Base-by-base conservation (phyloP, 2,113 vertebrate species). In the Atherinomorus stipes region DNA sequence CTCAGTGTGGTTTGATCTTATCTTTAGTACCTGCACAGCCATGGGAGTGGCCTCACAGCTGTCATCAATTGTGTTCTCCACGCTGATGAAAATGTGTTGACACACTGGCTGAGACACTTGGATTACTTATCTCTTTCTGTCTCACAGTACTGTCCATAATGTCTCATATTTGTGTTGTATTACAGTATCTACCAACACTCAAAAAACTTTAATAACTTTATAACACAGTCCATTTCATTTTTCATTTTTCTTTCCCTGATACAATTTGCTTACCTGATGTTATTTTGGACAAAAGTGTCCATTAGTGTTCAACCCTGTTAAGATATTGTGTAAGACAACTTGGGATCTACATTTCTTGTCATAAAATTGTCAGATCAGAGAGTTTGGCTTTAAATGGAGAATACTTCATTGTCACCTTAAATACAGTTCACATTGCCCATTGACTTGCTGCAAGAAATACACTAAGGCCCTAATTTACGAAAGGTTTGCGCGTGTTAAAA, bases 31-130 rank as follows among this genome's bases (percentile, higher is more conserved):
- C 63, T 64, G 54, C 52, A 64, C 71, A 66, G 51, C 54, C 49
- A 44, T 64, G 81, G n/a, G 75, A 63, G 15, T 7, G 65, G 75
- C 42, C 68, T 59, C 54, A 42, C 2, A 0, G 40, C 61, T 76
- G 64, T 77, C 76, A 70, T 34, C 77, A 62, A 38, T 42, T 28
- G 40, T 0, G 0, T 76, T 59, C 13, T 21, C 7, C 59, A 52
- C 56, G 16, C 40, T 80, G 63, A 92, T 90, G 88, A 88, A 85
- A 85, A 87, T 62, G 87, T 88, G 88, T 71, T 84, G 89, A 88
- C 87, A 78, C 3, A 40, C 18, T 60, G 38, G 71, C 64, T 28
- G 31, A 49, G 44, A 49, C 78, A 59, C 71, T 78, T 76, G 83
- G 54, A 85, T 76, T 87, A 71, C 37, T 80, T 70, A 28, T 80